These are phyloP conservation scores for Nomada flava DNA, from an alignment of 2,888 invertebrate species.

Conservation along the genomic window DNA sequence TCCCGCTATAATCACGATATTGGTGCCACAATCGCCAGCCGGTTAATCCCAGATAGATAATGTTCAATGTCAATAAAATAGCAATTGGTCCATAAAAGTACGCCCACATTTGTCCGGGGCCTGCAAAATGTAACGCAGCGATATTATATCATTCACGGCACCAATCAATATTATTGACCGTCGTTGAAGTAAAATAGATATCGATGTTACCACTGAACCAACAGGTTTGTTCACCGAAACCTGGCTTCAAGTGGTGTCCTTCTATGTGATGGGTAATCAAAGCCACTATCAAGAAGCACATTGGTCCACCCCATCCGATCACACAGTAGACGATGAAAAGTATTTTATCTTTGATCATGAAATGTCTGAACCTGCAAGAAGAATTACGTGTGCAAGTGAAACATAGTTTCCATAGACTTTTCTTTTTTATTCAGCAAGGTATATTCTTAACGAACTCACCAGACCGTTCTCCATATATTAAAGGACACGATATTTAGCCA, in stretches of 20 bases:
- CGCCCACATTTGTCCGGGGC: conserved; percentile 86
- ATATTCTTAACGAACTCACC: conserved; percentile 85
- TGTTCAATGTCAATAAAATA: conserved; percentile 86
- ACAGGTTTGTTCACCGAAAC: conserved; percentile 86
- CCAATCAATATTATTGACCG: not conserved
- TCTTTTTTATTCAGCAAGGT: not conserved
- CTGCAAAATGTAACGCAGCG: conserved; percentile 77
- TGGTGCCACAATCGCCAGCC: conserved; percentile 86
- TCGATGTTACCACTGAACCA: conserved; percentile 87
- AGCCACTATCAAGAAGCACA: conserved; percentile 85
- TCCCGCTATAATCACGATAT: conserved; percentile 85
- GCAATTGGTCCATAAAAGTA: conserved; percentile 90
- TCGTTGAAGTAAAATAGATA: not conserved
- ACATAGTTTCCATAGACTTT: not conserved
- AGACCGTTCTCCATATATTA: conserved; percentile 88
- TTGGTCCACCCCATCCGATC: conserved; percentile 87
- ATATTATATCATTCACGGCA: no score
- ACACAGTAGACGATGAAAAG: conserved; percentile 86
- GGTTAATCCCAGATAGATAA: conserved; percentile 87
- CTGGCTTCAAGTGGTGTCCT: conserved; percentile 86
- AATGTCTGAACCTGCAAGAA: conserved; percentile 76
- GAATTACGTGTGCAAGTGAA: not conserved
- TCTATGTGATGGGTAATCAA: conserved; percentile 86
- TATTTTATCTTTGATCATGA: conserved; percentile 85
- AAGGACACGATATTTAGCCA: conserved; percentile 90